These are phyloP conservation scores for Lepidocyrtoides sp. DNA, from an alignment of 2,888 invertebrate genomes.

Conservation along the genomic window DNA sequence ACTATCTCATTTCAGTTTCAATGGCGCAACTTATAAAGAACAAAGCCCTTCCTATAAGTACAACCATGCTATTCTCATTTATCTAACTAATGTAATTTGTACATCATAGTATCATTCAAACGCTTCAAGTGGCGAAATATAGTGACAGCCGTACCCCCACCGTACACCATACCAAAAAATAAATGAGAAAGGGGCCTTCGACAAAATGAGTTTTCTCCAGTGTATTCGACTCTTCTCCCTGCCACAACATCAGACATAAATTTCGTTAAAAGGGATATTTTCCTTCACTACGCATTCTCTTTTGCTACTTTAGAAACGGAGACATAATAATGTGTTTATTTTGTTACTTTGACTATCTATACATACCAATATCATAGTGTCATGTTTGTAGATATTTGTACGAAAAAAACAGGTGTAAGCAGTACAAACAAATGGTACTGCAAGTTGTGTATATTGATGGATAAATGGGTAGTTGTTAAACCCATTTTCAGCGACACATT, in stretches of 20 bases:
- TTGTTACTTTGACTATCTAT: too few relatives aligned
- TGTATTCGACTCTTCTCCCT: background rate
- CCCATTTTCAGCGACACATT: constrained; percentile 45
- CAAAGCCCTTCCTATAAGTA: too few relatives aligned
- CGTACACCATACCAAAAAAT: background rate
- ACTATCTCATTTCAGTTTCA: too few relatives aligned
- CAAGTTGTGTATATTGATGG: too few relatives aligned
- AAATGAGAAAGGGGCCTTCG: constrained; percentile 18
- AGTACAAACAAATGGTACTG: background rate
- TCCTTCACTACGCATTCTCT: background rate
- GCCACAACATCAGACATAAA: constrained; percentile 24
- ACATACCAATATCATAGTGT: too few relatives aligned
- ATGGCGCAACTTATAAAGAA: too few relatives aligned
- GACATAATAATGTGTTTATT: too few relatives aligned
- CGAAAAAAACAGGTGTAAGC: background rate
- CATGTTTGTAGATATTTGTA: background rate
- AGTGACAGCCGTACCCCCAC: background rate
- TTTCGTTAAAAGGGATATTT: constrained; percentile 19
- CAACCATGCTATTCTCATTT: too few relatives aligned
- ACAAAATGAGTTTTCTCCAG: constrained; percentile 18
- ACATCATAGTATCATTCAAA: background rate
- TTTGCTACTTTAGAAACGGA: background rate
- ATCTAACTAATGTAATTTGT: background rate
- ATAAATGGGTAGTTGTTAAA: constrained; percentile 20
- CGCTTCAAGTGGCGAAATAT: background rate